Percentiles rank a stretch among this genome's conserved stretches.
phyloP scores from a whole-genome alignment of 2,113 vertebrate species.

The Apodemus speciosus region DNA sequence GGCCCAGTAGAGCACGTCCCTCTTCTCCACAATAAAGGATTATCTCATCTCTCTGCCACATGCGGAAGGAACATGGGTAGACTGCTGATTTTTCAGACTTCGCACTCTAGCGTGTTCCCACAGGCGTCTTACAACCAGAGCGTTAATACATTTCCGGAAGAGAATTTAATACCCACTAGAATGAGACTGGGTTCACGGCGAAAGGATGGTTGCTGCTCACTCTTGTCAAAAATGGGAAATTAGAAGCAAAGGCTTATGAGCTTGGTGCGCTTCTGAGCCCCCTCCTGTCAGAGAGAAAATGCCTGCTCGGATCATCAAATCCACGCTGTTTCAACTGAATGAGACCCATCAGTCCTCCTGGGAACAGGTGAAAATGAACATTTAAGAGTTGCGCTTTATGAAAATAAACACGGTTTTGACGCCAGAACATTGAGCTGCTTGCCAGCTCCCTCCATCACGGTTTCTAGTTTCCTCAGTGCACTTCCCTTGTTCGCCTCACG shows the following conservation, averaged over 20 bases:
- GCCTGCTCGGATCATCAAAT: constrained; percentile 47
- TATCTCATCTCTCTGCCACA: constrained; percentile 21
- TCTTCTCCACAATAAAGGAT: constrained; percentile 49
- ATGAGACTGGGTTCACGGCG: constrained; percentile 5
- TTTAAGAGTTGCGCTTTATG: constrained; percentile 33
- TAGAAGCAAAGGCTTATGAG: constrained; percentile 36
- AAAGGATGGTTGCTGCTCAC: constrained; percentile 41
- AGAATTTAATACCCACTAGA: constrained; percentile 41
- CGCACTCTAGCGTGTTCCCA: background rate
- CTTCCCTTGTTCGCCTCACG: background rate
- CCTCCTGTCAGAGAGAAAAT: constrained; percentile 38
- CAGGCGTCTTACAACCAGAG: background rate
- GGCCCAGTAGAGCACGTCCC: constrained; percentile 16
- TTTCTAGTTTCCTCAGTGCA: background rate
- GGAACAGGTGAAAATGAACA: constrained; percentile 34
- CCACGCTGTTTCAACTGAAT: background rate
- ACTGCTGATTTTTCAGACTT: constrained; percentile 56
- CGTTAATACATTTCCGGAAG: constrained; percentile 50
- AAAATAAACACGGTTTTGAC: constrained; percentile 23
- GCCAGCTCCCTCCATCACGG: background rate
- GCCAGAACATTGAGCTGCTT: constrained; percentile 38
- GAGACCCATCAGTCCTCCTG: constrained; percentile 26
- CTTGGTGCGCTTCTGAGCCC: background rate
- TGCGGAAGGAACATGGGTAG: constrained; percentile 45
- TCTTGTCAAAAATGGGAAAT: constrained; percentile 57